Conservation (phyloP, 2,113 vertebrate species). For the Paramormyrops kingsleyae region DNA sequence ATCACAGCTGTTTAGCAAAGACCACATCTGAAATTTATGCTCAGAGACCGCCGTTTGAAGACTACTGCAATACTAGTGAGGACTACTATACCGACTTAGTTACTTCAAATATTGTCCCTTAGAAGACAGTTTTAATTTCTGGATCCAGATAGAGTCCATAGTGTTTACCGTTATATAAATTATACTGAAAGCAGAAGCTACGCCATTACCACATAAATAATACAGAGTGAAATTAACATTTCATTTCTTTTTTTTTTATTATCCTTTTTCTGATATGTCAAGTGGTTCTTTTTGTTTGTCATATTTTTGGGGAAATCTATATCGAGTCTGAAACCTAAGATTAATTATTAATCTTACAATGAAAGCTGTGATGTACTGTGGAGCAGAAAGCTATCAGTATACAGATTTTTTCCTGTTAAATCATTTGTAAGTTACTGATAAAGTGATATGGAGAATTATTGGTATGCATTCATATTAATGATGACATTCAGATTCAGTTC, state of each 20-base stretch:
- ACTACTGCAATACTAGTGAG: background rate
- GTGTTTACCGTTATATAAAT: background rate
- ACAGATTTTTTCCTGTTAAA: background rate
- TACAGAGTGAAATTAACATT: background rate
- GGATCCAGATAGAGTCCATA: background rate
- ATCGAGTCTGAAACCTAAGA: background rate
- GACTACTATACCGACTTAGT: background rate
- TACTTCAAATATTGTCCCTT: background rate
- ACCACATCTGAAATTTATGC: background rate
- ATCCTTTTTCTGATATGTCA: background rate
- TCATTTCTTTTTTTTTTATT: background rate
- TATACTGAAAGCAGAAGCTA: background rate
- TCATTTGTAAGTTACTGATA: background rate
- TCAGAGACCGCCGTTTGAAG: background rate
- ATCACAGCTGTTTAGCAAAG: background rate
- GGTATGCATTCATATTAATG: background rate
- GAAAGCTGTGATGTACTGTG: background rate
- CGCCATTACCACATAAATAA: background rate
- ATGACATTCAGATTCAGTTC: background rate
- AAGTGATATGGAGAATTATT: background rate
- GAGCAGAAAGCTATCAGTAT: background rate
- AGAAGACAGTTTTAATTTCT: background rate
- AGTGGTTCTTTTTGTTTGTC: background rate
- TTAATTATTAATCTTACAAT: background rate
- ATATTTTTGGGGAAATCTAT: background rate